Base-by-base conservation (phyloP, 2,113 vertebrate species). In the Machaerirhynchus nigripectus region DNA sequence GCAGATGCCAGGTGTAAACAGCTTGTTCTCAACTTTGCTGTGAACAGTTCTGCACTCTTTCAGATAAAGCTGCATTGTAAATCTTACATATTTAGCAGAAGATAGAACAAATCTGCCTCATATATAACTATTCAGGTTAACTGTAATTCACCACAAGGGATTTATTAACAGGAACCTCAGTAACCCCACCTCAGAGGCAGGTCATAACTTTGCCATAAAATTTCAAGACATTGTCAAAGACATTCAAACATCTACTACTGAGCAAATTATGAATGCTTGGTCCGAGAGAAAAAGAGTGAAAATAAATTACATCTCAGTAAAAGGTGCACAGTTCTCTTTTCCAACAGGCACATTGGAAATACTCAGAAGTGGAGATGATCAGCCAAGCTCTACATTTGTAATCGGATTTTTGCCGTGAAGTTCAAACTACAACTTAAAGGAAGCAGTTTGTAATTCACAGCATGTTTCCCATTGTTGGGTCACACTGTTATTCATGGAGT, bases 381-480 rank as follows among this genome's bases (percentile, higher is more conserved):
- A 50, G 14, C 3, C 20, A 55, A 87, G n/a, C 3, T 84, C 40
- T 77, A 33, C 18, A 61, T 3, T 4, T n/a, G 4, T 31, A 28
- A 55, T 13, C 11, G 20, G 11, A 11, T 64, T 59, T 55, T 68
- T 84, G 31, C 49, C 56, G 71, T 42, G 26, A 59, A 78, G 27
- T 50, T 85, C 31, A 46, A 77, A 61, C 59, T 39, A 31, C 6
- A 11, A 81, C 27, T 23, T 55, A 57, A 64, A 20, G 31, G 4
- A 81, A 74, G 28, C 6, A 65, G 15, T 21, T 61, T 37, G 16
- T 47, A 75, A 11, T 74, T 70, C 42, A 61, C 1, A 80, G 31
- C 7, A 13, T 39, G 47, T 57, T 68, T 20, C 13, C 22, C 18
- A 24, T 11, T 0, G 2, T 0, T 74, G 17, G 14, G 26, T 30